Conservation (phyloP, 2,888 invertebrate genomes). For the Periphyllus acericola region DNA sequence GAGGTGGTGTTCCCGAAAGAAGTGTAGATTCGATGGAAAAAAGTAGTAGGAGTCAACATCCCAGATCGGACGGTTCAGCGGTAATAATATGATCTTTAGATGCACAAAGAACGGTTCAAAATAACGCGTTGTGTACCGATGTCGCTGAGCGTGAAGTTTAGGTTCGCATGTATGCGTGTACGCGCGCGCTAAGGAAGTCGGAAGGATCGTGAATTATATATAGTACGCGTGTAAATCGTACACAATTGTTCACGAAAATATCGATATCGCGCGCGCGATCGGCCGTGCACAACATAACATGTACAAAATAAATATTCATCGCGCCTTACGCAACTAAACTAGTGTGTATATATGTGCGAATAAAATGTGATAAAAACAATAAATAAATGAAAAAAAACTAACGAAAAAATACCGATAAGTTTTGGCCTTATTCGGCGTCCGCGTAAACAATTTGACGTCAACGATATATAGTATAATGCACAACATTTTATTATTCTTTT, state of each 20-base stretch:
- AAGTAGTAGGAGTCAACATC: no score
- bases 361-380: not conserved
- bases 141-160: not conserved
- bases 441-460: conserved; percentile 40
- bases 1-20: no score
- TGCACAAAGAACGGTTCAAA: not conserved
- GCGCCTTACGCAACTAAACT: no score
- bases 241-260: not conserved
- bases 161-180: not conserved
- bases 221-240: not conserved
- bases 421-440: conserved; percentile 9
- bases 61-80: no score
- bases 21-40: no score
- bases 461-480: not conserved
- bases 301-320: no score
- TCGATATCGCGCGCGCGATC: not conserved
- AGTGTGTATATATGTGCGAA: not conserved
- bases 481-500: not conserved
- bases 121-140: not conserved
- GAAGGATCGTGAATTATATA: not conserved
- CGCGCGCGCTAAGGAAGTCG: not conserved
- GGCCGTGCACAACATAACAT: not conserved
- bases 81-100: no score
- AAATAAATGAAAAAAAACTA: not conserved
- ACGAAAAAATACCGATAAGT: not conserved